A percentile compares a stretch with the other conserved stretches of the same genome.
Conservation (phyloP, 2,113 vertebrate species). For the Mugil cephalus region DNA sequence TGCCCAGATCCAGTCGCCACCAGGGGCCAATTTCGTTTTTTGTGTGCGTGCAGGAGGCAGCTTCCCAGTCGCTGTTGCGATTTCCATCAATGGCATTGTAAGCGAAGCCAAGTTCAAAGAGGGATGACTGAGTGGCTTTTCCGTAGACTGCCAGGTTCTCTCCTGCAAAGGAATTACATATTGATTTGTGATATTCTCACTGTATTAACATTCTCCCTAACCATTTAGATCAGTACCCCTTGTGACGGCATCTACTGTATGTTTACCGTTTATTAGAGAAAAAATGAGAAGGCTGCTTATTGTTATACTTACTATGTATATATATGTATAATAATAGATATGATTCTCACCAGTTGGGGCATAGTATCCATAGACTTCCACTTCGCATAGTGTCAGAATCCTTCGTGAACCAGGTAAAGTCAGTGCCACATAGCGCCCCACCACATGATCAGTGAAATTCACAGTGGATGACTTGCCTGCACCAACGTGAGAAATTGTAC, state of each 20-base stretch:
- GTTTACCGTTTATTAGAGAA: too few relatives aligned
- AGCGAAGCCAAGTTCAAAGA: rapidly evolving
- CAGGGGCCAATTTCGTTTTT: constrained; percentile 6
- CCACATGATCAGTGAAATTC: neutral
- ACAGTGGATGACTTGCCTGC: neutral
- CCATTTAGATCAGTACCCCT: too few relatives aligned
- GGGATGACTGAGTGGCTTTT: constrained; percentile 62
- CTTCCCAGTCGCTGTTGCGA: rapidly evolving
- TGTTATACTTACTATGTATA: too few relatives aligned
- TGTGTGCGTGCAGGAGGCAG: constrained; percentile 45
- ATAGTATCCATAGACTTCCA: constrained; percentile 65
- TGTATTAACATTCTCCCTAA: too few relatives aligned
- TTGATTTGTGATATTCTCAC: too few relatives aligned
- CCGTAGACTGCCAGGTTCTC: constrained; percentile 61
- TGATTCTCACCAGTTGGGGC: constrained; percentile 51
- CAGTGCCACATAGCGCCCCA: constrained; percentile 59
- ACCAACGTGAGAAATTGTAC: neutral
- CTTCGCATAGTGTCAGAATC: constrained; percentile 51
- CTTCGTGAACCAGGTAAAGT: rapidly evolving
- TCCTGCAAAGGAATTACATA: neutral
- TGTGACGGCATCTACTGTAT: too few relatives aligned
- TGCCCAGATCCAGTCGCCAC: constrained; percentile 64
- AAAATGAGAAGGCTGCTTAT: too few relatives aligned
- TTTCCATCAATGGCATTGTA: constrained; percentile 60
- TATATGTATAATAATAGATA: too few relatives aligned